A percentile compares a stretch with the other conserved stretches of the same genome.
phyloP scores from a whole-genome alignment of 2,888 invertebrate genomes.

The Nasonia oneida region DNA sequence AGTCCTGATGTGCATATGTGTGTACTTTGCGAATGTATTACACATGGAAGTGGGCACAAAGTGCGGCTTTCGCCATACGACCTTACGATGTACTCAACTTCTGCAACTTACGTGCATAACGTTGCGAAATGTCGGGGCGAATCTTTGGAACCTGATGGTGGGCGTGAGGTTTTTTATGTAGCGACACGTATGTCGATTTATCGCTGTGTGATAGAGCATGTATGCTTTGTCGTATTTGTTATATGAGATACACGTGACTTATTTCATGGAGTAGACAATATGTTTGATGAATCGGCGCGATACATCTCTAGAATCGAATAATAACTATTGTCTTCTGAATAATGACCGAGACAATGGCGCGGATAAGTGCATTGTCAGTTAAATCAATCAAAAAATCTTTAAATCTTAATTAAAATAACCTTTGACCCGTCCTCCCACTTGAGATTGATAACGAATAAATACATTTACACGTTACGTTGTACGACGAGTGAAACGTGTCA shows the following conservation, averaged over 20 bases:
- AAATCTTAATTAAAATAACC: background rate
- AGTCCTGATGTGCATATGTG: background rate
- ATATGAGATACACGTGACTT: background rate
- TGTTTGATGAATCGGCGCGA: background rate
- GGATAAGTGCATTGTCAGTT: background rate
- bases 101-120: background rate
- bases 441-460: background rate
- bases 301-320: background rate
- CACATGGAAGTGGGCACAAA: background rate
- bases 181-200: background rate
- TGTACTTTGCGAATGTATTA: too few species aligned
- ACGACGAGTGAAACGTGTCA: too few species aligned
- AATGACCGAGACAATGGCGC: background rate
- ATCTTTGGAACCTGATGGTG: background rate
- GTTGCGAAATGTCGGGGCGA: background rate
- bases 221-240: too few species aligned
- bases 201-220: background rate
- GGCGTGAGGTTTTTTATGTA: background rate
- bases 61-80: background rate
- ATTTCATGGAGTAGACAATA: background rate
- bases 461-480: too few species aligned
- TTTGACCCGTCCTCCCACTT: background rate
- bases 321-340: background rate
- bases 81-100: background rate
- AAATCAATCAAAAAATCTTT: background rate